Conservation (phyloP, 2,797 vertebrate genomes). For the Falco columbarius region DNA sequence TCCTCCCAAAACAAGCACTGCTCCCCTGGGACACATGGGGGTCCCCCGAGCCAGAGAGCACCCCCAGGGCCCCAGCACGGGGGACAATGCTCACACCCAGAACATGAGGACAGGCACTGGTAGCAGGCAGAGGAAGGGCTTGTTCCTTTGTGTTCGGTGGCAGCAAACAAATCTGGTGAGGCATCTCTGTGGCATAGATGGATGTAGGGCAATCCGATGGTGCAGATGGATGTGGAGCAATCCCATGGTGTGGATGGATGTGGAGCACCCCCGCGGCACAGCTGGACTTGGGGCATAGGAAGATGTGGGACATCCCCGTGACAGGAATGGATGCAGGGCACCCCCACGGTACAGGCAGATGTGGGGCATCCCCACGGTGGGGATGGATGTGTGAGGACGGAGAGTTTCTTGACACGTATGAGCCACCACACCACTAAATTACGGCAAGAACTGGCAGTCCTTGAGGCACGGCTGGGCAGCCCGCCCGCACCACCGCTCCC, state of each 20-base stretch:
- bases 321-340: background rate
- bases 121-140: background rate
- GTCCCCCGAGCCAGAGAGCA: background rate
- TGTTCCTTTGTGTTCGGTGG: background rate
- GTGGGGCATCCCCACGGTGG: accelerated
- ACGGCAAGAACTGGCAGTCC: accelerated
- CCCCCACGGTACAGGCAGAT: accelerated
- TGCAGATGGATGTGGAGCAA: accelerated
- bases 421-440: accelerated
- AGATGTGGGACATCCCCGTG: background rate
- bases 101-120: accelerated
- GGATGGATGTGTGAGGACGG: accelerated
- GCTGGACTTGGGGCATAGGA: background rate
- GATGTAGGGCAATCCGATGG: accelerated
- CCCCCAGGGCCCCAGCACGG: accelerated
- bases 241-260: accelerated
- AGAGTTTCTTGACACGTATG: accelerated
- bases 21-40: accelerated
- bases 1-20: accelerated
- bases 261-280: background rate
- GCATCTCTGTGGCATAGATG: background rate
- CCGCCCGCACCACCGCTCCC: accelerated
- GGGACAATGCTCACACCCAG: background rate
- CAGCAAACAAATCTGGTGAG: background rate
- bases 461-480: background rate